phyloP scores from a whole-genome alignment of 2,888 invertebrate species.

The Drosophila putrida region DNA sequence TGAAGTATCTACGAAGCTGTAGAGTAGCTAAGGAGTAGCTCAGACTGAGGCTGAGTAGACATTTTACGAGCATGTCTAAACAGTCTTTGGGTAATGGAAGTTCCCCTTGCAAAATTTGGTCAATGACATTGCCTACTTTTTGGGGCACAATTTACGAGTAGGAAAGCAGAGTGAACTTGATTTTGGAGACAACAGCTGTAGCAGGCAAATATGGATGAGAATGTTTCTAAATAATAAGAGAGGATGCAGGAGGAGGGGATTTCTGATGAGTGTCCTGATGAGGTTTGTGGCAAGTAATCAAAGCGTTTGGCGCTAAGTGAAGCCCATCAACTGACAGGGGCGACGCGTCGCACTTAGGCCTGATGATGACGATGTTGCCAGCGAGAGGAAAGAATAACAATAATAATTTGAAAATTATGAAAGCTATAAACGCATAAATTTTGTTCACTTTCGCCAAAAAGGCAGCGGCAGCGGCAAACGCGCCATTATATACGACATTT shows the following conservation, averaged over 20 bases:
- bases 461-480: constrained; percentile 54
- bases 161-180: background rate
- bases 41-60: constrained; percentile 7
- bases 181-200: constrained; percentile 18
- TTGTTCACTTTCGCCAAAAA: constrained; percentile 44
- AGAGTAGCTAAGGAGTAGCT: background rate
- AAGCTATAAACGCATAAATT: constrained; percentile 80
- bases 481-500: constrained; percentile 80
- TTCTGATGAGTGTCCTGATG: background rate
- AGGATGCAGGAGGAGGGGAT: no score
- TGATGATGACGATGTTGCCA: constrained; percentile 61
- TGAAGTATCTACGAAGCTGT: background rate
- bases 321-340: constrained; percentile 43
- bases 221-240: background rate
- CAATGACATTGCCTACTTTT: constrained; percentile 53
- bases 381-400: constrained; percentile 73
- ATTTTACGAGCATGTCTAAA: constrained; percentile 27
- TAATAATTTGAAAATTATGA: constrained; percentile 80
- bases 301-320: constrained; percentile 43
- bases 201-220: background rate
- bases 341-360: constrained; percentile 71
- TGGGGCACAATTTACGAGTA: background rate
- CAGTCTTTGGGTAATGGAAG: constrained; percentile 11
- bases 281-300: constrained; percentile 40
- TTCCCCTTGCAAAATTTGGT: constrained; percentile 36